phyloP scores from a whole-genome alignment of 2,888 invertebrate genomes.

The Tanypteryx hageni region DNA sequence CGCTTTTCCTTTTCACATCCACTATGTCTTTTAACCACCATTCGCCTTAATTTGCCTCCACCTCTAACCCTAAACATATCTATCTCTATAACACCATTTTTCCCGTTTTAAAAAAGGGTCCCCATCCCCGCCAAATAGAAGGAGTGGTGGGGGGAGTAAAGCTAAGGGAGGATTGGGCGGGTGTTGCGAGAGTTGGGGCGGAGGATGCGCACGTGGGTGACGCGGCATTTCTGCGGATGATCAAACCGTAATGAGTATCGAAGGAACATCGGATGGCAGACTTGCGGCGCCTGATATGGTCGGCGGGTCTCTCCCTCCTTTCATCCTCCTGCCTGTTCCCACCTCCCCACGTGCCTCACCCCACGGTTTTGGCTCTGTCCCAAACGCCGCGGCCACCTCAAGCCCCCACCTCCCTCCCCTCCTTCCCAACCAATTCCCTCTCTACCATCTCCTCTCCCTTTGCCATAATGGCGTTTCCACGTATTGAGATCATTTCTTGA shows the following conservation, averaged over 20 bases:
- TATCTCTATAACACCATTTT: not conserved
- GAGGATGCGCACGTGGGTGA: not conserved
- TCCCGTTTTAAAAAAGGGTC: no score
- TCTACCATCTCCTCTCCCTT: not conserved
- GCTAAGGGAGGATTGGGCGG: not conserved
- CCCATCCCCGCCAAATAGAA: not conserved
- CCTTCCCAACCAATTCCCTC: not conserved
- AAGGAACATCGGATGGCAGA: not conserved
- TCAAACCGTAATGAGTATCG: constrained; percentile 1
- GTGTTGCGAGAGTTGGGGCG: not conserved
- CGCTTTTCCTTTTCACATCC: not conserved
- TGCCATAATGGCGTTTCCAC: constrained; percentile 2
- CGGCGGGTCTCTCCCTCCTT: not conserved
- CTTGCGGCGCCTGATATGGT: constrained; percentile 19
- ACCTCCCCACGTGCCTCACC: not conserved
- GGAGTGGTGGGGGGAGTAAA: not conserved
- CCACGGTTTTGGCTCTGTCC: not conserved
- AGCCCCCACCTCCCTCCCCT: not conserved
- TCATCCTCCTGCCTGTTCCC: not conserved
- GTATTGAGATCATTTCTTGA: not conserved
- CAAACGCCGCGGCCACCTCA: not conserved
- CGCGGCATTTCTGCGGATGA: constrained; percentile 28
- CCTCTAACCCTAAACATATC: not conserved
- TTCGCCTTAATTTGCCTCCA: not conserved
- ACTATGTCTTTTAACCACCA: not conserved